Percentiles rank a stretch among this genome's conserved stretches.
phyloP scores from a whole-genome alignment of 2,113 vertebrate species.

The Planiliza haematocheilus region DNA sequence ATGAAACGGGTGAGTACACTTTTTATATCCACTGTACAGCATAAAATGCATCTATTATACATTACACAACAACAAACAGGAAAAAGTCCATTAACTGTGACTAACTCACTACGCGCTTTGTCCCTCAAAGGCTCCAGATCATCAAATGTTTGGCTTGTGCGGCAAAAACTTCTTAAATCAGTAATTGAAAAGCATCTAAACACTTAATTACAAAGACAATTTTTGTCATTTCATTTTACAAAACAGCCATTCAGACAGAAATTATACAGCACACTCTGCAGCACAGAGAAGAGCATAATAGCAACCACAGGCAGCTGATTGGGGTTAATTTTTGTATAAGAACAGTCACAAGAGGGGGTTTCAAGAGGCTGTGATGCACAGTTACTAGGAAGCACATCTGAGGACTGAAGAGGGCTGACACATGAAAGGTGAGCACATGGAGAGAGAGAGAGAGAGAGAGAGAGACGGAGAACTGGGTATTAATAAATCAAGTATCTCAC shows the following conservation, averaged over 20 bases:
- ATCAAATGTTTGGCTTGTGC: neutral
- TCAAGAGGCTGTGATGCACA: constrained; percentile 35
- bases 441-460: constrained; percentile 1
- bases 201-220: neutral
- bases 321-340: constrained; percentile 22
- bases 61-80: constrained; percentile 9
- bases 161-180: neutral
- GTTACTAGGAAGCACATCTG: constrained; percentile 26
- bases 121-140: no score
- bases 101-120: no score
- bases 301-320: constrained; percentile 38
- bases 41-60: no score
- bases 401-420: constrained; percentile 26
- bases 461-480: neutral
- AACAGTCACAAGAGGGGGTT: constrained; percentile 17
- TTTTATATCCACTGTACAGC: no score
- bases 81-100: constrained; percentile 4
- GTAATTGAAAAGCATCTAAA: constrained; percentile 5
- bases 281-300: constrained; percentile 19
- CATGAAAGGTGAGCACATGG: constrained; percentile 9
- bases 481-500: constrained; percentile 20
- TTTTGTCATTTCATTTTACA: constrained; percentile 7
- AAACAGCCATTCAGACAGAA: constrained; percentile 17
- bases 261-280: constrained; percentile 14
- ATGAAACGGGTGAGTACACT: no score